Conservation (phyloP, 2,888 invertebrate genomes). For the Heliconius hortense region DNA sequence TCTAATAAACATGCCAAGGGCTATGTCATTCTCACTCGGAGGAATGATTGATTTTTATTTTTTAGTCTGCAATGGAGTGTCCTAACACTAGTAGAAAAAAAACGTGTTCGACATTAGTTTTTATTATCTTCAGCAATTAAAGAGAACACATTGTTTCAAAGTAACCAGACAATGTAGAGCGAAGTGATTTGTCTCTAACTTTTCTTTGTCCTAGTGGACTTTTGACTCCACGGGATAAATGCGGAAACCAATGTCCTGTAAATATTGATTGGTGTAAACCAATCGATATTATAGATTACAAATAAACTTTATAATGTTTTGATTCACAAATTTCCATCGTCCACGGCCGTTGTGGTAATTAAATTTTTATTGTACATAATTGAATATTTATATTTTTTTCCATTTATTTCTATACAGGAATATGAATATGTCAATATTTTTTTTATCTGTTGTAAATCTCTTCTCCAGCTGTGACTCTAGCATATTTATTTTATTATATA, state of each 20-base stretch:
- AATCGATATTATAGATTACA: not conserved
- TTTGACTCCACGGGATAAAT: not conserved
- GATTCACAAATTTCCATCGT: not conserved
- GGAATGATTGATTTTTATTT: not conserved
- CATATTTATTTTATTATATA: slow-evolving; percentile 10
- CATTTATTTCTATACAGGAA: slow-evolving; percentile 9
- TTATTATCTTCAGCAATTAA: too few relatives aligned
- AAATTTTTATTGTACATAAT: slow-evolving; percentile 19
- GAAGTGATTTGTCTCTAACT: too few relatives aligned
- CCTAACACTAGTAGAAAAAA: not conserved
- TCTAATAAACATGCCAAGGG: slow-evolving; percentile 41
- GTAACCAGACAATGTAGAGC: too few relatives aligned
- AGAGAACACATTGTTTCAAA: too few relatives aligned
- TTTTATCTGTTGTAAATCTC: slow-evolving; percentile 9
- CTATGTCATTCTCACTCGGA: slow-evolving; percentile 5
- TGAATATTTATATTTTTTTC: slow-evolving; percentile 17
- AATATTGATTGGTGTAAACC: not conserved
- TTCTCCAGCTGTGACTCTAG: slow-evolving; percentile 13
- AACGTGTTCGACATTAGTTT: too few relatives aligned
- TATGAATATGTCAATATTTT: slow-evolving; percentile 1
- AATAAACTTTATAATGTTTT: slow-evolving; percentile 15
- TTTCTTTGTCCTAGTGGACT: too few relatives aligned
- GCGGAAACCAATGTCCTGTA: not conserved
- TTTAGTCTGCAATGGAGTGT: not conserved
- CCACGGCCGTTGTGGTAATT: slow-evolving; percentile 20